A percentile compares a stretch with the other conserved stretches of the same genome.
Evolutionary conservation across 92 coral and sea anemone genomes (phyloP).

Genomic region (Diadumene lineata): DNA sequence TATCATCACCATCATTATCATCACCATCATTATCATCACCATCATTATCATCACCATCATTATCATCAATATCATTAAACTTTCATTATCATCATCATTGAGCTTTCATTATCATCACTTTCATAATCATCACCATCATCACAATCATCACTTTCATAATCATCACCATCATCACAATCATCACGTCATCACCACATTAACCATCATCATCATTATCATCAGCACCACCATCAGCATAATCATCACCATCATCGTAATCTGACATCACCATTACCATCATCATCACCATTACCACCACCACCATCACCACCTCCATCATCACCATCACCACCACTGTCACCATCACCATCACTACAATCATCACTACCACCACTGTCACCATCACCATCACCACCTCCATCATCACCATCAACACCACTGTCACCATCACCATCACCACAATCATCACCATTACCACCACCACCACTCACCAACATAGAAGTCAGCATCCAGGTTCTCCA

Average conservation of each 20-base stretch:
- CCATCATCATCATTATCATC: neutral
- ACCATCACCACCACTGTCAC: neutral
- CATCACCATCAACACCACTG: neutral
- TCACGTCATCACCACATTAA: neutral
- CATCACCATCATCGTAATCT: neutral
- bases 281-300: neutral
- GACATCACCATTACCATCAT: neutral
- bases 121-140: neutral
- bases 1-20: neutral
- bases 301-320: neutral
- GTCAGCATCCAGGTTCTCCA: conserved; percentile 79
- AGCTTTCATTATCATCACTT: neutral
- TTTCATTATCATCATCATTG: neutral
- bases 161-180: neutral
- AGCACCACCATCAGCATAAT: neutral
- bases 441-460: neutral
- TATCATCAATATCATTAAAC: neutral
- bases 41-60: neutral
- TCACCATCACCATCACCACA: neutral
- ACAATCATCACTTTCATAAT: neutral
- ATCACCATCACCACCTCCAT: neutral
- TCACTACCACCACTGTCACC: neutral
- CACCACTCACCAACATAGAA: conserved; percentile 70
- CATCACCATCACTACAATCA: neutral
- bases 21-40: neutral